Evolutionary conservation across 2,888 invertebrate genomes (phyloP), one percentile per base, ranked within the genome.

Genomic region (Cerastis rubricosa): DNA sequence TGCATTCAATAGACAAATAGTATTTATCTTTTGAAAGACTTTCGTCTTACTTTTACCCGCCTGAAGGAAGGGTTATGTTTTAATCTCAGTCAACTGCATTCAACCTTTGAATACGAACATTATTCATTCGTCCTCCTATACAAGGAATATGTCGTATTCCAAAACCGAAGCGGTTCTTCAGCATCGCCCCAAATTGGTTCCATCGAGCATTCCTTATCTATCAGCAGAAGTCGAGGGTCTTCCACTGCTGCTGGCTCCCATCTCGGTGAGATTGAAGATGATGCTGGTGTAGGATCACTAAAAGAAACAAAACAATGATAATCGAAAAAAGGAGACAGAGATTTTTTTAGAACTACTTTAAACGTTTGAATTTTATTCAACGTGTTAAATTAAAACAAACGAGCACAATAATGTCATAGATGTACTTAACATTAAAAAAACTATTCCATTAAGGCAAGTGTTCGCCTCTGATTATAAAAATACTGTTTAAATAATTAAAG

Each of bases 141-240:
- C 80, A 95, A 94, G 0, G 92, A 86, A 79, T 96, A 96, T 0
- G 94, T 95, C 43, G 84, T 79, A 72, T 95, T 94, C 96, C 95
- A 96, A 78, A 92, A 94, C 14, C 83, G 79, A 19, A 95, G 88
- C 2, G 88, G 86, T 40, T 92, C 88, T 11, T 93, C 92, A 5
- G 14, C 8, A 7, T 71, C 35, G 14, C 40, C 54, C 81, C 80
- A 71, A 12, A 80, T 19, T 3, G 81, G 76, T 57, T 67, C 54
- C 57, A 81, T 71, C 0, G 54, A 76, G 35, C 22, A 54, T 19
- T 76, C 25, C 61, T 63, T 67, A 17, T 81, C 81, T 67, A 80
- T 80, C 14, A 71, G 61, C 25, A 81, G 61, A 4, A 80, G 54
- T 8, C 51, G 76, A 14, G 81, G 76, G 35, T 49, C 22, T 3